phyloP scores from a whole-genome alignment of 2,797 vertebrate genomes.

The Pteropus rufus region DNA sequence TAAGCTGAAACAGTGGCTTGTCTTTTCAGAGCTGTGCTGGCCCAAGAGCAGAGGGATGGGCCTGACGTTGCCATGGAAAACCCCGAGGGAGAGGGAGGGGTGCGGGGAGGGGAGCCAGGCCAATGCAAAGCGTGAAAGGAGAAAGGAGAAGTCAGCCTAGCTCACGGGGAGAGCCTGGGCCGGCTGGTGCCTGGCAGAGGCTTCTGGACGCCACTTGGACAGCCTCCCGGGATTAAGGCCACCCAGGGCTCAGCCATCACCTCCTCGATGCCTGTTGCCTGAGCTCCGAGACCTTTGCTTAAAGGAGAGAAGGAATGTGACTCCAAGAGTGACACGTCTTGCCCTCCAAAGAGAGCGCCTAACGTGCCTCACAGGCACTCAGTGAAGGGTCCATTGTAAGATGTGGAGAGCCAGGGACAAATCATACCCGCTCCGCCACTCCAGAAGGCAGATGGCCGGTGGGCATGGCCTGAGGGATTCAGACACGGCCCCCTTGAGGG shows the following conservation, averaged over 20 bases:
- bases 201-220: not conserved
- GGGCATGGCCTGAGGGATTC: not conserved
- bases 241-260: not conserved
- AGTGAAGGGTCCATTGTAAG: not conserved
- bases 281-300: not conserved
- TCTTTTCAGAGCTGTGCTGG: not conserved
- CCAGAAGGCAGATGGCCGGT: not conserved
- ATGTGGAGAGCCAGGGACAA: not conserved
- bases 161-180: not conserved
- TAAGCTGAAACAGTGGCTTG: not conserved
- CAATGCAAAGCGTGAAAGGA: not conserved
- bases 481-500: not conserved
- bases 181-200: not conserved
- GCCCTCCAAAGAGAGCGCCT: not conserved
- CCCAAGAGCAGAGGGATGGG: not conserved
- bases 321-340: not conserved
- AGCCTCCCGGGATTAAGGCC: not conserved
- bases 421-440: not conserved
- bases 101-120: too few species aligned
- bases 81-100: not conserved
- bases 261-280: not conserved
- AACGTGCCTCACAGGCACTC: not conserved
- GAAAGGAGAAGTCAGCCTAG: not conserved
- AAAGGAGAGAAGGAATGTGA: not conserved
- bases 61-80: not conserved